Evolutionary conservation across 1,140 invertebrate species (phyloP).

Genomic region (Penaeus indicus): DNA sequence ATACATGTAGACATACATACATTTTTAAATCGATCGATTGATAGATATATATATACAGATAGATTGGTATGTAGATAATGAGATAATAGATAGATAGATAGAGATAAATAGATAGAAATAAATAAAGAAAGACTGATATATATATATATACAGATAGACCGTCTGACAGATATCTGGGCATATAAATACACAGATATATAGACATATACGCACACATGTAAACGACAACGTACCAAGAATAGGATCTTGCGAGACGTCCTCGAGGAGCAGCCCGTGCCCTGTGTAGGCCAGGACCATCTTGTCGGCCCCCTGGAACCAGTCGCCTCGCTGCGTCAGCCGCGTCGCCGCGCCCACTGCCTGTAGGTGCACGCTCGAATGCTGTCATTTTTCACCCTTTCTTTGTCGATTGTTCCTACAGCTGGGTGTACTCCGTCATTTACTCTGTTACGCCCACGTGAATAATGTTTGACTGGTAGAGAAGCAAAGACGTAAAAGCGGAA

Average conservation of each 20-base stretch:
- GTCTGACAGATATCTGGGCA: background rate
- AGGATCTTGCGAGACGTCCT: background rate
- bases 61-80: no score
- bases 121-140: background rate
- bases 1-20: no score
- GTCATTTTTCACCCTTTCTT: background rate
- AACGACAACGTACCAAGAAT: background rate
- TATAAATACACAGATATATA: background rate
- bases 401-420: no score
- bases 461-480: no score
- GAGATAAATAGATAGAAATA: background rate
- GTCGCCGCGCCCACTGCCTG: conserved; percentile 24
- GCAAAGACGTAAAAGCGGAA: no score
- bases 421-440: no score
- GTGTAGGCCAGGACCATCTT: conserved; percentile 40
- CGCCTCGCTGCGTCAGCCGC: background rate
- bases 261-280: background rate
- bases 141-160: background rate
- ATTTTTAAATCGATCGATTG: no score
- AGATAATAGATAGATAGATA: background rate
- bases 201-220: background rate
- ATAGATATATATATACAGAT: no score
- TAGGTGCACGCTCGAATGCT: background rate
- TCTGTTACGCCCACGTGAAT: no score
- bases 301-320: conserved; percentile 34